Base-by-base conservation (phyloP, 2,888 invertebrate species). In the Cremastinae sp. region DNA sequence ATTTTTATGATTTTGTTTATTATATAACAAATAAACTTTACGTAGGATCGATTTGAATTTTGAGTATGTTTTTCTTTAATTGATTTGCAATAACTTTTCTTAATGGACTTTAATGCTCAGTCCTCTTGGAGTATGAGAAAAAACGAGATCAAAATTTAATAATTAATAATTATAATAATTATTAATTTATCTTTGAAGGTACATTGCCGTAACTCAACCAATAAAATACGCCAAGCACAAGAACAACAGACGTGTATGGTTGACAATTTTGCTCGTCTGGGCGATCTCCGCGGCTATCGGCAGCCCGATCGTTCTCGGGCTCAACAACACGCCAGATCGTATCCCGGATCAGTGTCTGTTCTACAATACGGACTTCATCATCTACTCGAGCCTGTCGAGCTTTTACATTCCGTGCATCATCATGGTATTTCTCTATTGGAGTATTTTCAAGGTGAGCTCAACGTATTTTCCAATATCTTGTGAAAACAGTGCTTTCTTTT, bases 211-310 rank as follows among this genome's bases (percentile, higher is more conserved):
- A 83, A 99, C 98, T 55, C 96, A 97, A 90, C 99, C 99, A 86
- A 98, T 99, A 90, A 97, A 98, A 91, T 99, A 99, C 92, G 98
- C 98, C 74, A 97, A 98, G 89, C 98, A 98, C 93, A 97, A 98
- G 92, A 98, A 97, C 92, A 97, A 96, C 91, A 93, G 94, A 65
- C 94, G 99, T 77, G 97, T 98, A 53, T 96, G 96, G 94, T 91
- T 98, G 90, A 99, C 98, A 83, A 97, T 99, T 86, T 94, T 95
- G 45, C 91, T 98, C 79, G 98, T 98, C 62, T 99, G 99, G 99
- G 93, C 96, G 83, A 96, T 99, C 89, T 96, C 96, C 74, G 95
- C 96, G 0, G 96, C 97, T 76, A 99, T 99, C 82, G 99, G 98
- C 41, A 95, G 97, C 14, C 99, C 99, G 55, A 97, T 99, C 83